Evolutionary conservation across 23 tunicate genomes (phyloP).

Genomic region (Phallusia fumigata): DNA sequence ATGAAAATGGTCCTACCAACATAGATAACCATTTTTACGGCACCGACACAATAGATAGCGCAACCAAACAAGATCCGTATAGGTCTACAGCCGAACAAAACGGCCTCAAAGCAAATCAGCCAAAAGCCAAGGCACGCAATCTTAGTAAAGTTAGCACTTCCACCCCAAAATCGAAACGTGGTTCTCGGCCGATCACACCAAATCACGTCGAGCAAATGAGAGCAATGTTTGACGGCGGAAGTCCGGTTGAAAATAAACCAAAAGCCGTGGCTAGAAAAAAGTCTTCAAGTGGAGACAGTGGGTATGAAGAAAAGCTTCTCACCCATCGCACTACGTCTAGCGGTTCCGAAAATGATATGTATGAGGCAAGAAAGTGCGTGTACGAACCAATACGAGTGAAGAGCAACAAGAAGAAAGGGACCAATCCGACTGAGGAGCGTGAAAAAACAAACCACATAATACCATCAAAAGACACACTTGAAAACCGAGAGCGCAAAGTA

Average conservation of each 20-base stretch:
- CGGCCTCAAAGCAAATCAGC: background rate
- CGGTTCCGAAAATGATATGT: background rate
- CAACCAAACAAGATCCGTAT: background rate
- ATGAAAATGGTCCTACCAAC: background rate
- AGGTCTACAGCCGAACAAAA: background rate
- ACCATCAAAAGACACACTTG: background rate
- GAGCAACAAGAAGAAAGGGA: background rate
- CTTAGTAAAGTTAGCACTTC: background rate
- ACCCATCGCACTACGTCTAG: background rate
- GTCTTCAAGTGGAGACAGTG: background rate
- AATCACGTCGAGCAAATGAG: constrained; percentile 9
- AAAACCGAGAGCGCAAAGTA: background rate
- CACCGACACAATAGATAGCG: background rate
- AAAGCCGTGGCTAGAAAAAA: background rate
- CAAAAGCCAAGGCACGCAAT: background rate
- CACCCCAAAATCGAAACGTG: background rate
- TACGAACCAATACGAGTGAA: background rate
- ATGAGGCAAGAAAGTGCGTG: background rate
- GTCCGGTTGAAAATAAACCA: background rate
- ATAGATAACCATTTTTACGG: background rate
- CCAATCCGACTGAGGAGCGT: background rate
- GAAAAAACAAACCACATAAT: background rate
- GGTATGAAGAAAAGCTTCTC: background rate
- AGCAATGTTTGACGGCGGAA: background rate
- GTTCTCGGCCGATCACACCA: background rate